Evolutionary conservation across 2,888 invertebrate genomes (phyloP), one percentile per base, ranked within the genome.

Genomic region (Chrysopilus asiliformis): DNA sequence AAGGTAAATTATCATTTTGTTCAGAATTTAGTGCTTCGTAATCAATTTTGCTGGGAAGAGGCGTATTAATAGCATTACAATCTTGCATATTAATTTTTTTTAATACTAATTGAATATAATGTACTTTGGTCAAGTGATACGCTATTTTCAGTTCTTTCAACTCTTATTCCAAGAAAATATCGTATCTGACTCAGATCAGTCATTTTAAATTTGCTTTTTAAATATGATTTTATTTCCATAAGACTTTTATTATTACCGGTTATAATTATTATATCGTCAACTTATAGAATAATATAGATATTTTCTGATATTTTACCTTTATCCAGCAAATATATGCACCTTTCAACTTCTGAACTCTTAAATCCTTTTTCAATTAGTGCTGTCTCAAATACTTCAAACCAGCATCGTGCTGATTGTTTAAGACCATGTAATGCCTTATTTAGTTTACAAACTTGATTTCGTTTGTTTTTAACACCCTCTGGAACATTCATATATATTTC

Each of bases 51-150:
- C 28, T 38, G 36, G 43, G 38, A 13, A 50, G 42, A 15, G 50
- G 50, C 12, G 47, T 48, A 36, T 24, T 37, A 9, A 41, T 39
- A 19, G 45, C 4, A 14, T 47, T 46, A 38, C 47, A 49, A 32
- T 47, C 37, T 31, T 12, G 16, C 50, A 50, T 51, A 40, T 47
- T 43, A 45, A 47, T 49, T 43, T 46, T 49, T 16, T 34, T 39
- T 42, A 51, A 43, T 12, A 52, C 34, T 18, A 24, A 40, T 37
- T 48, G 43, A 16, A 47, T 40, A 26, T 45, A 47, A n/a, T 32
- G 20, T 13, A 37, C 26, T 42, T 22, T 48, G 43, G 30, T 43
- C 40, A 13, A 43, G 14, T 19, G 39, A 28, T 27, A 47, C 25
- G 35, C 16, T 30, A 22, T 36, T 30, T 8, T 37, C 20, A 26